phyloP scores from a whole-genome alignment of 1,140 invertebrate species.

The Delia radicum region DNA sequence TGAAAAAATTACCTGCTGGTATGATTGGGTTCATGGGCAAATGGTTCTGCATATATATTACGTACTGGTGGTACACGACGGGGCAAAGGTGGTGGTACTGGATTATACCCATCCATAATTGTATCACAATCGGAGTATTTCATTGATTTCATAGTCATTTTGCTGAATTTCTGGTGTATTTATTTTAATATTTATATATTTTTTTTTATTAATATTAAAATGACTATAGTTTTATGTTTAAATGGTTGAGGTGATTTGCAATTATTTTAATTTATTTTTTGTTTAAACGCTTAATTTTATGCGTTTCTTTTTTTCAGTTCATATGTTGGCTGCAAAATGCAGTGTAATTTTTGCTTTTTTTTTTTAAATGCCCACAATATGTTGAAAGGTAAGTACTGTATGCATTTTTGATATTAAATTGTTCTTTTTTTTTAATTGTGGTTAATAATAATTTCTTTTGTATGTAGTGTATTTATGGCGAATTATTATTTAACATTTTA shows the following conservation, averaged over 20 bases:
- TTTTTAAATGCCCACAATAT: not conserved
- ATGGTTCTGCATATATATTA: conserved; percentile 62
- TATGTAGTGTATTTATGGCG: not conserved
- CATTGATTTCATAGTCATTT: conserved; percentile 58
- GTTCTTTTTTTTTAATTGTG: not conserved
- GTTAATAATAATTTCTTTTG: not conserved
- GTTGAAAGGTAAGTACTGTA: not conserved
- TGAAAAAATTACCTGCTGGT: conserved; percentile 52
- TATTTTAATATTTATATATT: not conserved
- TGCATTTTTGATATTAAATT: not conserved
- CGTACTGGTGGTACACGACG: conserved; percentile 57
- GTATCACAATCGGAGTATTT: conserved; percentile 58
- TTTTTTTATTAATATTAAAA: not conserved
- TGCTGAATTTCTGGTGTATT: conserved; percentile 23
- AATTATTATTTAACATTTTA: not conserved
- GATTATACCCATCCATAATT: conserved; percentile 61
- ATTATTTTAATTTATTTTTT: not conserved
- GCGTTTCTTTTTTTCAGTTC: not conserved
- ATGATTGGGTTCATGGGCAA: conserved; percentile 59
- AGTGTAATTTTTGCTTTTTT: not conserved
- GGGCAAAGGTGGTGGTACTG: conserved; percentile 59
- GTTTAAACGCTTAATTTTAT: too few relatives aligned
- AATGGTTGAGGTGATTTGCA: not conserved
- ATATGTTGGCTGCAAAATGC: not conserved
- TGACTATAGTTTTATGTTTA: not conserved